Evolutionary conservation across 2,797 vertebrate species (phyloP).

Genomic region (Ctenopoma kingsleyae): DNA sequence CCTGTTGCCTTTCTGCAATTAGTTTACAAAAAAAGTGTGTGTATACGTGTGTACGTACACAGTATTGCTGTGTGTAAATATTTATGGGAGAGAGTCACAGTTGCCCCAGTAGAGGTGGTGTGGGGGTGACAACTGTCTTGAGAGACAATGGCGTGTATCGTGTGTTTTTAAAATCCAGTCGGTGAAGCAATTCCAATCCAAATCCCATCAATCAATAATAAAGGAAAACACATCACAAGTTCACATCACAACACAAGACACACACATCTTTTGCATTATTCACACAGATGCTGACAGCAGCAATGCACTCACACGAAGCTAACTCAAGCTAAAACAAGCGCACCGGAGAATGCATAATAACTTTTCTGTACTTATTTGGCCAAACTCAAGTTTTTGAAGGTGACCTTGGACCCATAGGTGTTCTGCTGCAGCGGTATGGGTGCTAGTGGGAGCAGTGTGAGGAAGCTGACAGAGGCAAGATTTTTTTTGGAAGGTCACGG

Average conservation of each 20-base stretch:
- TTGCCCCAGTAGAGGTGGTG: too few species aligned
- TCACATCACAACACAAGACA: too few species aligned
- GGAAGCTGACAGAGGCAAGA: slow-evolving; percentile 10
- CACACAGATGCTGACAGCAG: slow-evolving; percentile 14
- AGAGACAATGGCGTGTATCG: neutral
- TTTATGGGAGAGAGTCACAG: too few species aligned
- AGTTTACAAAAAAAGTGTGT: too few species aligned
- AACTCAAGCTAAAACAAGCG: too few species aligned
- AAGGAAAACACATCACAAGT: neutral
- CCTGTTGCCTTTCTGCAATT: too few species aligned
- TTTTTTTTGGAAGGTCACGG: slow-evolving; percentile 28
- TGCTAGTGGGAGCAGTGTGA: neutral
- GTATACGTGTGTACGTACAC: too few species aligned
- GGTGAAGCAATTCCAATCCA: neutral
- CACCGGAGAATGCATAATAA: neutral
- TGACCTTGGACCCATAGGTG: slow-evolving; percentile 5
- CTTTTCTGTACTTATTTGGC: neutral
- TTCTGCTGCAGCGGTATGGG: slow-evolving; percentile 4
- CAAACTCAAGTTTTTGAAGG: neutral
- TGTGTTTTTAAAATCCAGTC: neutral
- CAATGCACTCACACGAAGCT: too few species aligned
- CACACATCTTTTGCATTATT: neutral
- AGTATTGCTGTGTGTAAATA: too few species aligned
- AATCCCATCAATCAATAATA: slow-evolving; percentile 12
- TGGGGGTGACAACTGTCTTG: too few species aligned